Base-by-base conservation (phyloP, 2,888 invertebrate species). In the Carabus problematicus region DNA sequence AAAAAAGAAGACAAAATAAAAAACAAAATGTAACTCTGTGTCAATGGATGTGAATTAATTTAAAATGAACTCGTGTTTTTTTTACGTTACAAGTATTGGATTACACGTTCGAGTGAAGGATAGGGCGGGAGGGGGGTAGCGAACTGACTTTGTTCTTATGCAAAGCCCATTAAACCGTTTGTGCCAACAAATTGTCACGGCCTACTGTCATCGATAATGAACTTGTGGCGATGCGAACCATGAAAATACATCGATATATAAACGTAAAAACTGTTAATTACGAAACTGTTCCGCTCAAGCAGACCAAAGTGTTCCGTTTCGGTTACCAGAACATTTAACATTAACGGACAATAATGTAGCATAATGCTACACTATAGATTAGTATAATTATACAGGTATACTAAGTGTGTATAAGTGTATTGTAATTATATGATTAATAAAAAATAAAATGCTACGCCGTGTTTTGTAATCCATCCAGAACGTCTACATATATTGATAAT, bases 211-310 rank as follows among this genome's bases (percentile, higher is more conserved):
- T 16, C 66, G 66, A 58, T 66, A 66, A 66, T 66, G 66, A 66
- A 66, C 66, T 66, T 66, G 66, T 66, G 59, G 40, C 39, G 18
- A 59, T 59, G 59, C 59, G 47, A 45, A 66, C 49, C 66, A 66
- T 66, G 64, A 66, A 66, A 66, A 66, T 66, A 42, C 59, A 66
- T 49, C 45, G 49, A 66, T 19, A 49, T 59, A 16, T 49, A 39
- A 47, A 40, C 29, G 59, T 47, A 66, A 66, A 66, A 66, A 66
- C 47, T 66, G 58, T 66, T 66, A 66, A 66, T 66, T 66, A 66
- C 66, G 49, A 66, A 66, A 66, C 16, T 45, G 58, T 59, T 66
- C 47, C 59, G 59, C 58, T 59, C 56, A 56, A 56, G 29, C 12
- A 11, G 19, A 40, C 19, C 41, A 61, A 63, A 9, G 40, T 63